Evolutionary conservation across 2,113 vertebrate species (phyloP).

Genomic region (Hemibates koningsi): DNA sequence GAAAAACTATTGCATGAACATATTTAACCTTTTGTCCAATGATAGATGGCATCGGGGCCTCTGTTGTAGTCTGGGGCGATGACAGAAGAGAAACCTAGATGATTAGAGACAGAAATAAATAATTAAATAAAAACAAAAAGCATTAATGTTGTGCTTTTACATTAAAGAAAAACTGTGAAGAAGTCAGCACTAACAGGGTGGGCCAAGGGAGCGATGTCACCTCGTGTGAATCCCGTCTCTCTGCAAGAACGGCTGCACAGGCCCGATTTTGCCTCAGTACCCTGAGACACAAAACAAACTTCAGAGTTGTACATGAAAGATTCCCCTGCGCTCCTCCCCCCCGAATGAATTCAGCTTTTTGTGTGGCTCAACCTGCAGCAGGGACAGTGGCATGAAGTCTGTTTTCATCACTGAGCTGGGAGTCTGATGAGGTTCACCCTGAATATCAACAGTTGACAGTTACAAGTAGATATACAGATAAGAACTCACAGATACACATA

Average conservation of each 20-base stretch:
- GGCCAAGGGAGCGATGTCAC: background rate
- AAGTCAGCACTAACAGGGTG: slow-evolving; percentile 30
- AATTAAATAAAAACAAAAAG: background rate
- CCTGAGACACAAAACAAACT: slow-evolving; percentile 9
- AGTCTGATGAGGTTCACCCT: slow-evolving; percentile 14
- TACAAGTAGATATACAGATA: background rate
- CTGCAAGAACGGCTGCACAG: background rate
- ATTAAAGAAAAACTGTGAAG: background rate
- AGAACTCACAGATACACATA: background rate
- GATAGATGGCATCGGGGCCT: background rate
- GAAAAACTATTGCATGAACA: background rate
- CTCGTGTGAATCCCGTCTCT: slow-evolving; percentile 52
- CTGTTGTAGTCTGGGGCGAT: background rate
- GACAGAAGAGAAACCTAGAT: background rate
- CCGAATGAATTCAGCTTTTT: background rate
- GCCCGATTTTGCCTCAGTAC: background rate
- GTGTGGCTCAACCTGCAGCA: slow-evolving; percentile 31
- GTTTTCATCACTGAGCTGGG: slow-evolving; percentile 35
- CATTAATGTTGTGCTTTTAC: background rate
- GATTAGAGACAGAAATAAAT: background rate
- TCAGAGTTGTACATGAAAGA: background rate
- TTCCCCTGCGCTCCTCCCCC: background rate
- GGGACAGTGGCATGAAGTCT: slow-evolving; percentile 17
- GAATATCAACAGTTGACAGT: background rate
- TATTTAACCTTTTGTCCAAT: slow-evolving; percentile 32